These are phyloP conservation scores for Trichopria drosophilae DNA, from an alignment of 2,888 invertebrate genomes.

Conservation along the genomic window DNA sequence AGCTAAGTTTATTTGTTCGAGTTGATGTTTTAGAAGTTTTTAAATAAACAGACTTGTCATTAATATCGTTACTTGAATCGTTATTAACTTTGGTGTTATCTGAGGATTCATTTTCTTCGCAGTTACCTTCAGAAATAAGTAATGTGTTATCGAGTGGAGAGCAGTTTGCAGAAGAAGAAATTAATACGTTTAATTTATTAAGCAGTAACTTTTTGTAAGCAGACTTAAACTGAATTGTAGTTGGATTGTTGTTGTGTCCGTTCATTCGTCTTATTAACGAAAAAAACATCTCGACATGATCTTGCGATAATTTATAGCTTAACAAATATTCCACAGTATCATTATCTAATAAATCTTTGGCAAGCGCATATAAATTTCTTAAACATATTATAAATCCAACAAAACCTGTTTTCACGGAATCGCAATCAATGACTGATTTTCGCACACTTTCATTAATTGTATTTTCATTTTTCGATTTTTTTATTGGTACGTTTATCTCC, in stretches of 20 bases:
- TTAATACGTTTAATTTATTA: conserved; percentile 15
- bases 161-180: conserved; percentile 20
- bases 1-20: no score
- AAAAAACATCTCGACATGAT: conserved; percentile 31
- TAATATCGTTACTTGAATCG: no score
- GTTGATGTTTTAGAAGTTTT: no score
- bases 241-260: conserved; percentile 24
- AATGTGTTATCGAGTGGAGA: conserved; percentile 17
- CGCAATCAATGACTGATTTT: conserved; percentile 10
- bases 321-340: conserved; percentile 17
- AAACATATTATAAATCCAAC: conserved; percentile 26
- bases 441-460: not conserved
- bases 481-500: conserved; percentile 1
- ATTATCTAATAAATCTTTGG: conserved; percentile 16
- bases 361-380: conserved; percentile 17
- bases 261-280: conserved; percentile 24
- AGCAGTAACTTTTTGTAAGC: conserved; percentile 28
- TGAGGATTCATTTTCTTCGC: no score
- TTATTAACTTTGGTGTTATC: no score
- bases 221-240: conserved; percentile 25
- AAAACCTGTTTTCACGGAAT: conserved; percentile 23
- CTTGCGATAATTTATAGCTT: conserved; percentile 28
- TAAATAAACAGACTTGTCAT: no score
- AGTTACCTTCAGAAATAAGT: conserved; percentile 12
- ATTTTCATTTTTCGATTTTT: conserved; percentile 1